phyloP scores from a whole-genome alignment of 2,888 invertebrate species.

The Lampropteryx suffumata region DNA sequence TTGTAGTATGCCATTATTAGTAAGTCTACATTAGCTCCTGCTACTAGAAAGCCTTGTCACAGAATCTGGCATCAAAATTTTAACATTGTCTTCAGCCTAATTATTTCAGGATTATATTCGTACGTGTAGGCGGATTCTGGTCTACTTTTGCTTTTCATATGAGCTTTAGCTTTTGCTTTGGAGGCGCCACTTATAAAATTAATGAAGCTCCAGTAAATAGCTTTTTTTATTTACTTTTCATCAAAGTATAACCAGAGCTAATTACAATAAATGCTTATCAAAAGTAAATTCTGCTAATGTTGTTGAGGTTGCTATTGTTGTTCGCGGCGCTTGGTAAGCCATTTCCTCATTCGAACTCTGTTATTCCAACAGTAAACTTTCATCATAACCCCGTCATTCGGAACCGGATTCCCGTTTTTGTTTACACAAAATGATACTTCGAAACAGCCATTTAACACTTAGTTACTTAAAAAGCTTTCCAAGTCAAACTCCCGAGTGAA shows the following conservation, averaged over 20 bases:
- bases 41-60: constrained; percentile 4
- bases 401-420: constrained; percentile 21
- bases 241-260: constrained; percentile 15
- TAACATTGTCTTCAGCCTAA: background rate
- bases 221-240: constrained; percentile 19
- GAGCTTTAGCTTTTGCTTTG: constrained; percentile 4
- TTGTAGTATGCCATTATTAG: constrained; percentile 7
- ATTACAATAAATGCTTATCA: constrained; percentile 22
- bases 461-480: constrained; percentile 51
- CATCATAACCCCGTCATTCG: constrained; percentile 27
- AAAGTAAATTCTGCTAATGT: constrained; percentile 12
- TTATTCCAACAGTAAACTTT: constrained; percentile 25
- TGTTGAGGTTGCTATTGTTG: constrained; percentile 20
- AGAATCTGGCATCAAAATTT: too few species aligned
- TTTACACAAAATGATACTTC: constrained; percentile 38
- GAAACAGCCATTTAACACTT: constrained; percentile 47
- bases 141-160: constrained; percentile 3
- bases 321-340: constrained; percentile 13
- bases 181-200: constrained; percentile 11
- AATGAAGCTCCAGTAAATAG: constrained; percentile 13
- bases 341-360: constrained; percentile 21
- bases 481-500: constrained; percentile 43
- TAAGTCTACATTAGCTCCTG: background rate
- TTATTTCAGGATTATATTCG: constrained; percentile 1
- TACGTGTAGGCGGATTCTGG: background rate